Evolutionary conservation across 2,797 vertebrate species (phyloP).

Genomic region (Characodon lateralis): DNA sequence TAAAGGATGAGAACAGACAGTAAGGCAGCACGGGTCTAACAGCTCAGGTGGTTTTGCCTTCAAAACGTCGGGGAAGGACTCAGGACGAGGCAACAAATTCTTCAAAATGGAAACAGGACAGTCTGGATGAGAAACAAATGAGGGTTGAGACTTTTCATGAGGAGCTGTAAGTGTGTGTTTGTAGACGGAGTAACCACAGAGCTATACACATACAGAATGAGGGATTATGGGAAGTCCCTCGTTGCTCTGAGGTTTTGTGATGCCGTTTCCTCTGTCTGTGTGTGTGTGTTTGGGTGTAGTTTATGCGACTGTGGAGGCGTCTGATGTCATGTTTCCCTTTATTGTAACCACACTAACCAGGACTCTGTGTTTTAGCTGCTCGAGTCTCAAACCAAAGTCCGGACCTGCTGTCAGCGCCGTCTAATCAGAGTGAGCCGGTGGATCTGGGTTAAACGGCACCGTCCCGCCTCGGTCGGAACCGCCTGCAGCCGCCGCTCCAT

Average conservation of each 20-base stretch:
- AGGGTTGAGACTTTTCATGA: not conserved
- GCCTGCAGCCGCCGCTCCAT: too few relatives aligned
- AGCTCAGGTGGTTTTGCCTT: not conserved
- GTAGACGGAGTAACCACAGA: constrained; percentile 24
- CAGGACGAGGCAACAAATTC: not conserved
- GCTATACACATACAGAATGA: constrained; percentile 26
- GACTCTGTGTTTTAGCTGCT: constrained; percentile 22
- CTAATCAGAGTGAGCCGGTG: constrained; percentile 35
- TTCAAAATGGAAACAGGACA: not conserved
- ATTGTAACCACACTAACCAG: constrained; percentile 55
- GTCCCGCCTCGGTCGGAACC: not conserved
- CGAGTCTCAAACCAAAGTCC: constrained; percentile 42
- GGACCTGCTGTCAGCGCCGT: not conserved
- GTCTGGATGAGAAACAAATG: constrained; percentile 11
- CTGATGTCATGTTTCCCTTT: constrained; percentile 68
- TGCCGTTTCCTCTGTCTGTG: constrained; percentile 52
- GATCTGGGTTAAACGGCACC: not conserved
- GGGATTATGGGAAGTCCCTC: constrained; percentile 68
- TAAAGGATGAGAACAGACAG: constrained; percentile 56
- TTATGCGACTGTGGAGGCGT: constrained; percentile 52
- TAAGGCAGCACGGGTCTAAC: constrained; percentile 54
- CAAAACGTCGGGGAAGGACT: not conserved
- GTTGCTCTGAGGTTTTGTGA: constrained; percentile 61
- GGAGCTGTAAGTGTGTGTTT: not conserved
- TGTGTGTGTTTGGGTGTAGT: constrained; percentile 34